Percentiles rank a stretch among this genome's conserved stretches.
phyloP scores from a whole-genome alignment of 2,797 vertebrate species.

The Botia almorhae region DNA sequence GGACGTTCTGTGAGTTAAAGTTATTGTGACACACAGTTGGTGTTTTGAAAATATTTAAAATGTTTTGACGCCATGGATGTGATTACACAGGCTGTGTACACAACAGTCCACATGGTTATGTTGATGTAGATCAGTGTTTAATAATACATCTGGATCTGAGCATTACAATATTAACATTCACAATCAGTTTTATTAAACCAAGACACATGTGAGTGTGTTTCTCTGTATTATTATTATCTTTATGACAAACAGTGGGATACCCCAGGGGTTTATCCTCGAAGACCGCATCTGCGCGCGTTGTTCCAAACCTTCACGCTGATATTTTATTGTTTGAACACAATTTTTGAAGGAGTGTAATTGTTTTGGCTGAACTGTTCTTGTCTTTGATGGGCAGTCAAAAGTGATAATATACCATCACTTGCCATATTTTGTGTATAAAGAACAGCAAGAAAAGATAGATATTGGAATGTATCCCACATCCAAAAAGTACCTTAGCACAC shows the following conservation, averaged over 20 bases:
- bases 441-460: background rate
- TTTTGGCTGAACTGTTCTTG: background rate
- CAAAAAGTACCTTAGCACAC: background rate
- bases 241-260: conserved; percentile 14
- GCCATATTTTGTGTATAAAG: background rate
- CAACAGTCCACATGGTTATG: background rate
- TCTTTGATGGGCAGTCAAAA: background rate
- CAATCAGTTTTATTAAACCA: conserved; percentile 15
- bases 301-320: conserved; percentile 18
- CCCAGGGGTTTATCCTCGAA: conserved; percentile 18
- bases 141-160: background rate
- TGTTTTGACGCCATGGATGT: background rate
- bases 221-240: background rate
- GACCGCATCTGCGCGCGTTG: background rate
- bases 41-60: background rate
- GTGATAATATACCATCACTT: too few species aligned
- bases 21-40: background rate
- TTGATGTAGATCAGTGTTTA: background rate
- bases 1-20: background rate
- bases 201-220: conserved; percentile 2
- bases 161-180: conserved; percentile 15
- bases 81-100: background rate
- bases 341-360: background rate
- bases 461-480: background rate
- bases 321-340: background rate